Evolutionary conservation across 2,113 vertebrate species (phyloP).

Genomic region (Sclerurus mexicanus): DNA sequence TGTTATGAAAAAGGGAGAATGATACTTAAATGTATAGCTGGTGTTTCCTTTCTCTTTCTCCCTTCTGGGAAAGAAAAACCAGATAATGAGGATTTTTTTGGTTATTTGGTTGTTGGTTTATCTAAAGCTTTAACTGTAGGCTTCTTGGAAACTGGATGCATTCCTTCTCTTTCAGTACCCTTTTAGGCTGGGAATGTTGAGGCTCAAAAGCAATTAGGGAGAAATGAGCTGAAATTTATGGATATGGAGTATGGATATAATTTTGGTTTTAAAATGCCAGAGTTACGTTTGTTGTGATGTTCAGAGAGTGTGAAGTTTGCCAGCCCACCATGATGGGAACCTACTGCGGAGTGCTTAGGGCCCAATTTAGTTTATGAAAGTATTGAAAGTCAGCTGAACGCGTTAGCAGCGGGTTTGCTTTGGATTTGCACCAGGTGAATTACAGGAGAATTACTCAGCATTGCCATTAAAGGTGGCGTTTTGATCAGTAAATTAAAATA

Average conservation of each 20-base stretch:
- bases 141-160: background rate
- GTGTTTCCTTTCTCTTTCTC: background rate
- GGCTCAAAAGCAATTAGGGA: background rate
- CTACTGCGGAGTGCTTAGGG: background rate
- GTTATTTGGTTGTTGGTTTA: background rate
- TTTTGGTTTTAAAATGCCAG: background rate
- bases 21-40: background rate
- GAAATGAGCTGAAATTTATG: background rate
- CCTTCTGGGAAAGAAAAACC: background rate
- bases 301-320: background rate
- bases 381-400: background rate
- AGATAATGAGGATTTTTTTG: background rate
- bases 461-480: background rate
- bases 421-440: background rate
- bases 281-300: background rate
- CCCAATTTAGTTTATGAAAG: background rate
- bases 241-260: background rate
- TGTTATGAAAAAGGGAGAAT: slow-evolving; percentile 5
- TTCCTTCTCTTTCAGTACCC: background rate
- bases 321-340: fast-evolving
- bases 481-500: background rate
- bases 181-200: background rate
- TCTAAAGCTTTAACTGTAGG: background rate
- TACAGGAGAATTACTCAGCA: background rate
- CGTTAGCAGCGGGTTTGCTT: background rate